These are phyloP conservation scores for Ditula angustiorana DNA, from an alignment of 2,888 invertebrate species.

Conservation along the genomic window DNA sequence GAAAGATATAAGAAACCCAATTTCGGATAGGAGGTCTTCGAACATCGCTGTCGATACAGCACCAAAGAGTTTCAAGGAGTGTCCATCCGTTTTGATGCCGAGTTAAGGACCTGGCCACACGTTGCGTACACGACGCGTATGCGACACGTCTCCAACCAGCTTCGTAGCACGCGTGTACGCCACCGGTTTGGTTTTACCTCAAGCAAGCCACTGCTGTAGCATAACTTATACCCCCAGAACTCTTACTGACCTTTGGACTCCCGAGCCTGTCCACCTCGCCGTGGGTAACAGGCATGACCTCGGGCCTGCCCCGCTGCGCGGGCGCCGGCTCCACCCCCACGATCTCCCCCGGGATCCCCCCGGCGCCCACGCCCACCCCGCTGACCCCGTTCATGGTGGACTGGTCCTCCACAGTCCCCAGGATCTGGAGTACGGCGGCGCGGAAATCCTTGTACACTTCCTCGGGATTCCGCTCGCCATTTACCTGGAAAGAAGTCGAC, in stretches of 20 bases:
- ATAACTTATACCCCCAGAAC: no score
- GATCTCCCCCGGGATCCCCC: constrained; percentile 87
- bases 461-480: constrained; percentile 94
- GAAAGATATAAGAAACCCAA: no score
- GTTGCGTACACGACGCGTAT: no score
- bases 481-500: constrained; percentile 85
- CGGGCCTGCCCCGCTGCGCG: constrained; percentile 50
- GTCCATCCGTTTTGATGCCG: no score
- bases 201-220: no score
- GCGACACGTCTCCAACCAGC: no score
- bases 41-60: no score
- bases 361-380: constrained; percentile 86
- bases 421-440: constrained; percentile 90
- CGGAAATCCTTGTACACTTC: constrained; percentile 95
- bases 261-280: constrained; percentile 55
- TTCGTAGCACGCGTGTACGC: no score
- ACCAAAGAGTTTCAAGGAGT: no score
- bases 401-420: constrained; percentile 89
- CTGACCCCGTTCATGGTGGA: constrained; percentile 86
- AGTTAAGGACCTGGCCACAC: no score
- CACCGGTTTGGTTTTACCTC: no score
- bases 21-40: no score
- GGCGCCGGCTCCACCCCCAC: constrained; percentile 87
- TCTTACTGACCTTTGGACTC: constrained; percentile 62
- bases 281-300: constrained; percentile 39